phyloP scores from a whole-genome alignment of 2,797 vertebrate species.

The Lycodopsis pacificus region DNA sequence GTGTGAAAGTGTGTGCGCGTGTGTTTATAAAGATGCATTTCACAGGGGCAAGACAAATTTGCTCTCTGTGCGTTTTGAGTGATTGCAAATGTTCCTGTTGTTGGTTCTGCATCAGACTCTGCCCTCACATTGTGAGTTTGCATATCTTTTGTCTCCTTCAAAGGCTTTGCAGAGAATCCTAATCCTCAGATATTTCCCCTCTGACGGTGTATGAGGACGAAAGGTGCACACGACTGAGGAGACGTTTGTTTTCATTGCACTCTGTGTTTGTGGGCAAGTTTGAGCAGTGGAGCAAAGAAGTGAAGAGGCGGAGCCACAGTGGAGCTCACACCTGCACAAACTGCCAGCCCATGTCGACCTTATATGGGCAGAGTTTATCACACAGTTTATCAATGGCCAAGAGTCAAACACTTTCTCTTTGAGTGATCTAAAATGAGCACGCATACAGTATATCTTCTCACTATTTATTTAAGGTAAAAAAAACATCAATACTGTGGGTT shows the following conservation, averaged over 20 bases:
- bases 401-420: not conserved
- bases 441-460: not conserved
- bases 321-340: slow-evolving; percentile 35
- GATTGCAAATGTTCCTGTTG: not conserved
- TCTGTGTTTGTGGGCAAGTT: slow-evolving; percentile 16
- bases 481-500: not conserved
- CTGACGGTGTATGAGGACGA: not conserved
- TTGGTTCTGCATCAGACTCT: not conserved
- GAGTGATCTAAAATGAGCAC: not conserved
- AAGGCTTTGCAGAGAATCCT: slow-evolving; percentile 8
- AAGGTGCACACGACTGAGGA: not conserved
- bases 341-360: slow-evolving; percentile 11
- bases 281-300: slow-evolving; percentile 3
- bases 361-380: slow-evolving; percentile 43
- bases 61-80: not conserved
- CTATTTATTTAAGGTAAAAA: not conserved
- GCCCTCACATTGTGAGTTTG: not conserved
- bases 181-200: slow-evolving; percentile 7
- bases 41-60: not conserved
- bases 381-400: slow-evolving; percentile 16
- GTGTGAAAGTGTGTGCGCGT: slow-evolving; percentile 20
- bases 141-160: not conserved
- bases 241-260: not conserved
- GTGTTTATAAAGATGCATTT: slow-evolving; percentile 23
- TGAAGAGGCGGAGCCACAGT: slow-evolving; percentile 9